phyloP scores from a whole-genome alignment of 1,140 invertebrate genomes.

The Acyrthosiphon pisum region DNA sequence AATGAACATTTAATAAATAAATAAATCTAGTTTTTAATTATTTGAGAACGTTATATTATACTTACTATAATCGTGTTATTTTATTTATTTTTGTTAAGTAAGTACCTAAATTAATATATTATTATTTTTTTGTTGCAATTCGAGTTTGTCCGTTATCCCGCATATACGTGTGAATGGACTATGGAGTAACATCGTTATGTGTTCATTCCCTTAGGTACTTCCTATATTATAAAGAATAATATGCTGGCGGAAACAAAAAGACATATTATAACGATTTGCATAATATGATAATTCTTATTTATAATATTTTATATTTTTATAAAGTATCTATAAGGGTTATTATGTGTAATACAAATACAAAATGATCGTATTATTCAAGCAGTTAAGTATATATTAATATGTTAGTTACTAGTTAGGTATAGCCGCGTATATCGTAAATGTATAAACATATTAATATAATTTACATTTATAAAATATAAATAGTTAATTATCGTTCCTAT shows the following conservation, averaged over 20 bases:
- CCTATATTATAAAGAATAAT: constrained; percentile 8
- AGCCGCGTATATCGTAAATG: too few species aligned
- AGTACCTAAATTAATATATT: too few species aligned
- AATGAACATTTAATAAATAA: background rate
- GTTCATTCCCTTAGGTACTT: background rate
- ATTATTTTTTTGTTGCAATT: background rate
- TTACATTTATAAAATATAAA: background rate
- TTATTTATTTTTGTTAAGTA: background rate
- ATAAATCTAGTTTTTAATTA: background rate
- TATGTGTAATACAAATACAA: background rate
- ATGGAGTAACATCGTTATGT: background rate
- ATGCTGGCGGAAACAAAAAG: constrained; percentile 44
- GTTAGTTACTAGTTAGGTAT: background rate
- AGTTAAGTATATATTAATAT: background rate
- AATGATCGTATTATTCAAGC: background rate
- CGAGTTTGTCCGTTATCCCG: constrained; percentile 45
- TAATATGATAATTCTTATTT: background rate
- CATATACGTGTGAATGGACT: background rate
- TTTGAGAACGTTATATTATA: background rate
- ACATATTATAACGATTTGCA: background rate
- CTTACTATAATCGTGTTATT: background rate
- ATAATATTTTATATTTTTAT: too few species aligned
- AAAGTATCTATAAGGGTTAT: background rate
- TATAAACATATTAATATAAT: background rate
- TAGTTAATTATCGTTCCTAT: background rate